Base-by-base conservation (phyloP, 2,113 vertebrate species). In the Suncus etruscus region DNA sequence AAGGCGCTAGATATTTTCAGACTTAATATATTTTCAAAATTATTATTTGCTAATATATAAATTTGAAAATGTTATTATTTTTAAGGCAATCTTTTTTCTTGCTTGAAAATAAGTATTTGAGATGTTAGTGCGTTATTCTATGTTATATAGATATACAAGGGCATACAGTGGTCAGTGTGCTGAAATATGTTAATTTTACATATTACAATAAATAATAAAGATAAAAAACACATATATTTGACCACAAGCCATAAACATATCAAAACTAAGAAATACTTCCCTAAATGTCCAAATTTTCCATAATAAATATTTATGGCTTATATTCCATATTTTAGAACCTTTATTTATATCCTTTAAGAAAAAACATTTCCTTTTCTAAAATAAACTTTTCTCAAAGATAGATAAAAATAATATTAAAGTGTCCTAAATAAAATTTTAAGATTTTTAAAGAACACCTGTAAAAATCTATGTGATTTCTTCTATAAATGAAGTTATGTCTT, bases 321-420 rank as follows among this genome's bases (percentile, higher is more conserved):
- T 22, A 72, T 68, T 78, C 12, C 39, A 47, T 88, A 29, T 48
- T 90, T 45, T 22, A 83, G 8, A 81, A 61, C 0, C 90, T 66
- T 5, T 68, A n/a, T 39, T 68, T 4, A 51, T 0, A 47, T 0
- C 4, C 2, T 65, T 48, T 39, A 75, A 83, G 32, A 76, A 75
- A 90, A 80, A 78, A 68, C 27, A 78, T 15, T 77, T 82, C 11
- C 7, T 70, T 29, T 86, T 87, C 2, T 3, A 74, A 90, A 80
- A 86, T 83, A 91, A 85, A 83, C 11, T 70, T 77, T 89, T 8
- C n/a, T 94, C 61, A 90, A 83, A 90, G 39, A 76, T 47, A 94
- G 92, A 90, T 91, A 91, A 69, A 31, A 73, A 85, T 74, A 69
- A 90, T 29, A 88, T 47, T 11, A 9, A 45, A 69, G 79, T 11